phyloP scores from a whole-genome alignment of 1,140 invertebrate species.

The Pseudomyrmex gracilis region DNA sequence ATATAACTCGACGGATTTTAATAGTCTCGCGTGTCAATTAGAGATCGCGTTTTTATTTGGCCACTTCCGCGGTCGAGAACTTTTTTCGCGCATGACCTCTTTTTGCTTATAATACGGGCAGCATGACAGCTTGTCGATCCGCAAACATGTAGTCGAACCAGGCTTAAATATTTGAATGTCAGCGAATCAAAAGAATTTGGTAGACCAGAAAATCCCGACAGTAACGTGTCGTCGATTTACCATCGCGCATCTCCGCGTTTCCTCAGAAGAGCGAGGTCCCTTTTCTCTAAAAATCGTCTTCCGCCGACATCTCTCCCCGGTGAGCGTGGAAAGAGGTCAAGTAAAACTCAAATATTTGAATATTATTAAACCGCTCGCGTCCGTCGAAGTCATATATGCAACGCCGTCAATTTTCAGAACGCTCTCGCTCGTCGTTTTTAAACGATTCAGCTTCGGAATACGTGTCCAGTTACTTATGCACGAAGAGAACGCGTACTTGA shows the following conservation, averaged over 20 bases:
- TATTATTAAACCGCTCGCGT: constrained; percentile 42
- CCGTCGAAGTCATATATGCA: constrained; percentile 17
- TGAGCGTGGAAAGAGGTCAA: constrained; percentile 26
- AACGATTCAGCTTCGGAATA: constrained; percentile 26
- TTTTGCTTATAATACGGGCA: neutral
- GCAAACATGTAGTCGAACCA: constrained; percentile 16
- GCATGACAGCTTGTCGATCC: constrained; percentile 48
- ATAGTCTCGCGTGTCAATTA: constrained; percentile 31
- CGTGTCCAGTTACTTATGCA: neutral
- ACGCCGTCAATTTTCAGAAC: constrained; percentile 31
- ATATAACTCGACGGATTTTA: neutral
- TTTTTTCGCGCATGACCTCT: constrained; percentile 5
- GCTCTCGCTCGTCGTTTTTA: neutral
- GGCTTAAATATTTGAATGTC: constrained; percentile 60
- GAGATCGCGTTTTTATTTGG: constrained; percentile 21
- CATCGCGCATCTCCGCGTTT: neutral
- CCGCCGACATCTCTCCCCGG: neutral
- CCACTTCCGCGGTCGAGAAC: neutral
- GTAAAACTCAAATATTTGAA: constrained; percentile 59
- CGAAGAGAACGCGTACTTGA: too few species aligned
- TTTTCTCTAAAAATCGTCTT: constrained; percentile 45
- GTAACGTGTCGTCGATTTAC: constrained; percentile 50
- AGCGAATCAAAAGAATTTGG: constrained; percentile 55
- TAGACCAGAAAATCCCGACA: constrained; percentile 52
- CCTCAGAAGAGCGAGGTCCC: neutral